Percentiles rank a stretch among this genome's conserved stretches.
These are phyloP conservation scores for Gallinago nigripennis DNA, from an alignment of 2,797 vertebrate genomes.

Conservation along the genomic window DNA sequence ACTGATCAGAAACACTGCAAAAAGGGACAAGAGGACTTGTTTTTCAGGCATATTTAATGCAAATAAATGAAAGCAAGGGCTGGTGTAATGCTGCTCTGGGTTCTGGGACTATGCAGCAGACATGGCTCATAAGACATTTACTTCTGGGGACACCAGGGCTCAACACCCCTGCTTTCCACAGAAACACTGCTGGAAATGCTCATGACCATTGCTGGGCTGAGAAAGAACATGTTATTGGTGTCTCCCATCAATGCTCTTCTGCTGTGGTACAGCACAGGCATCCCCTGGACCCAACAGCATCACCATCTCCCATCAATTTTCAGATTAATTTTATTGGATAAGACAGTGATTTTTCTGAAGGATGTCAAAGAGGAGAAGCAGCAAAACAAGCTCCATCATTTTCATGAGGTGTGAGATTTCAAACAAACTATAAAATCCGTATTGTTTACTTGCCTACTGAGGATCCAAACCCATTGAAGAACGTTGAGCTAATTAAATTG, in stretches of 20 bases:
- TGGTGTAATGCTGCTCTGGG: neutral
- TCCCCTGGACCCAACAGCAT: neutral
- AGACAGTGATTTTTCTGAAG: neutral
- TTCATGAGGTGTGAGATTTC: neutral
- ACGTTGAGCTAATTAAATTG: neutral
- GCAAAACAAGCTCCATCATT: neutral
- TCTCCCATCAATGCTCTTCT: too few relatives aligned
- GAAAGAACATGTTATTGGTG: accelerated
- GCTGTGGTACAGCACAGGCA: neutral
- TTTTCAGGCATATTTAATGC: neutral
- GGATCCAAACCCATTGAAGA: neutral
- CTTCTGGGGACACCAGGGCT: too few relatives aligned
- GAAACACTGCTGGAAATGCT: neutral
- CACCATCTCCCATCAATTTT: neutral
- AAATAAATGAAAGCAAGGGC: neutral
- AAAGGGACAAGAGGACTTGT: neutral
- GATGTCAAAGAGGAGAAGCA: neutral
- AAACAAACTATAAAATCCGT: neutral
- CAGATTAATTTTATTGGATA: too few relatives aligned
- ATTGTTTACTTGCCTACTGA: neutral
- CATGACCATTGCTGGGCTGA: neutral
- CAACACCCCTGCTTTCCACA: neutral
- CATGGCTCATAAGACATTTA: accelerated
- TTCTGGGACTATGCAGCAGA: neutral
- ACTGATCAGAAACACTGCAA: neutral